Evolutionary conservation across 2,888 invertebrate genomes (phyloP).

Genomic region (Eurytoma adleriae): DNA sequence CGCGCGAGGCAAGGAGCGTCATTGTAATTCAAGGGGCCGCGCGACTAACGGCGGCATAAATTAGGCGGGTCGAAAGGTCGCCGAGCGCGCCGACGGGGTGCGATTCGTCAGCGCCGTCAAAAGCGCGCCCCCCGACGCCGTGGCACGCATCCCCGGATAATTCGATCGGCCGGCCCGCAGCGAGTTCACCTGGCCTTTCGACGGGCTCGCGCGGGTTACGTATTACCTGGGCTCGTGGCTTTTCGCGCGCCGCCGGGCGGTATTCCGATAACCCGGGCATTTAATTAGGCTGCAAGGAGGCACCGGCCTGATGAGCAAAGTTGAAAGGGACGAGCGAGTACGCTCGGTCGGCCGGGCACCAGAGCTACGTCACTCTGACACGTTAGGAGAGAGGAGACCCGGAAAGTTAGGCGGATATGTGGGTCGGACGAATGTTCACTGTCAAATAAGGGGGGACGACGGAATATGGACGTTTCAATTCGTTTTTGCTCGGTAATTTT

Average conservation of each 20-base stretch:
- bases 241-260: not conserved
- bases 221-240: not conserved
- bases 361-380: too few species aligned
- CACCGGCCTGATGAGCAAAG: slow-evolving; percentile 58
- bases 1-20: too few species aligned
- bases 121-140: not conserved
- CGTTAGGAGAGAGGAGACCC: not conserved
- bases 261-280: slow-evolving; percentile 62
- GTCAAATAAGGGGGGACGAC: not conserved
- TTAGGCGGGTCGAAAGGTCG: slow-evolving; percentile 7
- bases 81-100: not conserved
- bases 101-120: not conserved
- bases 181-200: not conserved
- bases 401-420: not conserved
- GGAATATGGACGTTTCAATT: too few species aligned
- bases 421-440: not conserved
- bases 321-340: slow-evolving; percentile 55
- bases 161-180: slow-evolving; percentile 21
- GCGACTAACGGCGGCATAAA: not conserved
- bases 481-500: too few species aligned
- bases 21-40: too few species aligned
- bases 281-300: slow-evolving; percentile 61
- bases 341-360: not conserved
- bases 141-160: slow-evolving; percentile 24
- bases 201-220: not conserved